Base-by-base conservation (phyloP, 2,888 invertebrate genomes). In the Cerastoderma edule region DNA sequence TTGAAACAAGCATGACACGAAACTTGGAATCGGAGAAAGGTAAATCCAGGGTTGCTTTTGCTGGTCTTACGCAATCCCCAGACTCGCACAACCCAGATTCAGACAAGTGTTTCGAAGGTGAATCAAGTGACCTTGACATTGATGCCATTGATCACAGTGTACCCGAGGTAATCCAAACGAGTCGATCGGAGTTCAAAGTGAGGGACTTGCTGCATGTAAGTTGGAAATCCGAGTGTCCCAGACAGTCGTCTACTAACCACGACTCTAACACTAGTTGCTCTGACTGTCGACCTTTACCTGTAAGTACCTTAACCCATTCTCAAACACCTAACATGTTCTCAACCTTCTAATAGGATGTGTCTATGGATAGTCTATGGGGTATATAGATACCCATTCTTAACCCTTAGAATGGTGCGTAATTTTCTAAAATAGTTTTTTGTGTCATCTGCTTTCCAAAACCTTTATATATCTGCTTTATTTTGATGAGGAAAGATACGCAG, bases 181-280 rank as follows among this genome's bases (percentile, higher is more conserved):
- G 72, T 65, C 75, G 68, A 50, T 69, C 75, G 0, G 78, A 86
- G 74, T 81, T 86, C 68, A 85, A 83, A 65, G 86, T 87, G 6
- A 80, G 83, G 50, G 87, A 89, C 48, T 77, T 88, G 66, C 79
- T 88, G 86, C 87, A 88, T 88, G 89, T 89, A 85, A 89, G 88
- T 88, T 86, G 85, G 87, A 87, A 85, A 70, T 79, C 78, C 22
- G 80, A 80, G 64, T 87, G 86, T 71, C 69, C 78, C 28, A 76
- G 84, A 30, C 54, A 60, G 60, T 39, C n/a, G n/a, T 77, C 64
- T 78, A 83, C 85, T 85, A 84, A 81, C 72, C 60, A 60, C 22
- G 60, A 60, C 39, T 48, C 70, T 30, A 67, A 80, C 67, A 72
- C 79, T 32, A 75, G 80, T 56, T 85, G 84, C 70, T 77, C 86